These are phyloP conservation scores for Hyphantria cunea DNA, from an alignment of 1,140 invertebrate genomes.

Conservation along the genomic window DNA sequence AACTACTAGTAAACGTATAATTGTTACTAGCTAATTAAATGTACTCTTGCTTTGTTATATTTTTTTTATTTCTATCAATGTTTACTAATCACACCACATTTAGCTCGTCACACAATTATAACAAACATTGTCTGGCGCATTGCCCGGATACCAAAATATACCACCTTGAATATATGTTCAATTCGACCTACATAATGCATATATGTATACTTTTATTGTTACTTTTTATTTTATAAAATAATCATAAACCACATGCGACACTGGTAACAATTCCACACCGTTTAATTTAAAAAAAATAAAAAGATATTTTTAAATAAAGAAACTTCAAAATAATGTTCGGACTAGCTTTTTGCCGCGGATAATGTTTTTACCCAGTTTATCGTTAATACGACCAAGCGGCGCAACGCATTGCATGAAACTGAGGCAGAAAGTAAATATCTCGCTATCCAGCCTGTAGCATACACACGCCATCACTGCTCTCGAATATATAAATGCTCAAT, in stretches of 20 bases:
- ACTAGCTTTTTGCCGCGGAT: neutral
- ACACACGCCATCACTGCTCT: conserved; percentile 16
- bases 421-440: conserved; percentile 25
- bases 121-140: conserved; percentile 36
- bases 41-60: too few species aligned
- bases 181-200: conserved; percentile 21
- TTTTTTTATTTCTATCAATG: conserved; percentile 7
- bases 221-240: conserved; percentile 3
- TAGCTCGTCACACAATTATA: conserved; percentile 29
- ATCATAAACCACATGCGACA: neutral
- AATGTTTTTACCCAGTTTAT: neutral
- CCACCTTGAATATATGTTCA: conserved; percentile 41
- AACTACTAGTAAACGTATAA: too few species aligned
- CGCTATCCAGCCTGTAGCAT: conserved; percentile 8
- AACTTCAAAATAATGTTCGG: neutral
- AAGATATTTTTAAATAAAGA: neutral
- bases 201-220: conserved; percentile 13
- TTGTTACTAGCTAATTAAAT: too few species aligned
- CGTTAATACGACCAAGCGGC: neutral
- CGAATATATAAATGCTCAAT: conserved; percentile 28
- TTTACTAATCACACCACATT: conserved; percentile 28
- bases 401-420: conserved; percentile 17
- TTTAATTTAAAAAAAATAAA: neutral
- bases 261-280: conserved; percentile 1
- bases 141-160: conserved; percentile 55